phyloP scores from a whole-genome alignment of 2,888 invertebrate species.

The Iselma pallidipennis region DNA sequence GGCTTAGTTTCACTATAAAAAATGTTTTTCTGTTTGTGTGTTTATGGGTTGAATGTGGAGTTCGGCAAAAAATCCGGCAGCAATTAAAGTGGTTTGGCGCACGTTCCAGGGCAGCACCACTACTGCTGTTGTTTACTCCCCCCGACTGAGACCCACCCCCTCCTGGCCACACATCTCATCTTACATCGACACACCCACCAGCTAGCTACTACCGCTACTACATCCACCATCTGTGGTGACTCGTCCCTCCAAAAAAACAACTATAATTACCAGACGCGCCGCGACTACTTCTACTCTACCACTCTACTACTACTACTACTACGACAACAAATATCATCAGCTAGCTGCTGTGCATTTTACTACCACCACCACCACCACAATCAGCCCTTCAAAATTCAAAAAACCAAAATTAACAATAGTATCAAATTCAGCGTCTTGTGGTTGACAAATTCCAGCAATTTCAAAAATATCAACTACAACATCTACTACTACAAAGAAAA shows the following conservation, averaged over 20 bases:
- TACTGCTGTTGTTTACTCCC: constrained; percentile 51
- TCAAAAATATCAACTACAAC: constrained; percentile 33
- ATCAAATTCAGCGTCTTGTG: constrained; percentile 27
- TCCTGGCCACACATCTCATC: constrained; percentile 51
- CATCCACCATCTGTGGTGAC: constrained; percentile 43
- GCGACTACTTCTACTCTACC: constrained; percentile 15
- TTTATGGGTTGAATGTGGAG: constrained; percentile 3
- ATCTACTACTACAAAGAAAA: background rate
- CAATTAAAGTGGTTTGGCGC: constrained; percentile 48
- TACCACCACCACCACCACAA: constrained; percentile 9
- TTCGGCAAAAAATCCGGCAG: constrained; percentile 13
- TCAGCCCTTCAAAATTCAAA: constrained; percentile 8
- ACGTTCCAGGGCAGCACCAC: constrained; percentile 53
- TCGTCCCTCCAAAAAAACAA: constrained; percentile 22
- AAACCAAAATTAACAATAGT: constrained; percentile 19
- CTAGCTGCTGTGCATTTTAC: constrained; percentile 20
- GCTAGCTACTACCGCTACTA: constrained; percentile 25
- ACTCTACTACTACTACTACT: constrained; percentile 21
- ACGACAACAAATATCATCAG: constrained; percentile 10
- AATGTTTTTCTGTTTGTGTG: background rate
- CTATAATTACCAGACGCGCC: constrained; percentile 29
- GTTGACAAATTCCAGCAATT: constrained; percentile 30
- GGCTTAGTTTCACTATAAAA: too few relatives aligned
- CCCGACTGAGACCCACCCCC: constrained; percentile 51
- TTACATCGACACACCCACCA: constrained; percentile 50